Percentiles rank a stretch among this genome's conserved stretches.
phyloP scores from a whole-genome alignment of 2,888 invertebrate genomes.

The Protophormia terraenovae region DNA sequence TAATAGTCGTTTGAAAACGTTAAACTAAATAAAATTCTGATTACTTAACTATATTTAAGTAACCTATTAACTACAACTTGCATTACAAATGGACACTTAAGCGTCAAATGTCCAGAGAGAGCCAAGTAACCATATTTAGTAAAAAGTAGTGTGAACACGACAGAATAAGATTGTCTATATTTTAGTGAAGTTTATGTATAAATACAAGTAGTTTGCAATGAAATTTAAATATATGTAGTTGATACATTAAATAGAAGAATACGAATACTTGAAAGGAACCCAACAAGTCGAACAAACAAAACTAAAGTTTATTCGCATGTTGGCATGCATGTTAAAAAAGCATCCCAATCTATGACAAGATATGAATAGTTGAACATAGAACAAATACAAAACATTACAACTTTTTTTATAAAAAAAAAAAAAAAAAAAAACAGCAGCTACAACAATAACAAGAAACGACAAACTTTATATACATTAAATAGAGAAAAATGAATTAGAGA shows the following conservation, averaged over 20 bases:
- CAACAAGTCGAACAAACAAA: slow-evolving; percentile 19
- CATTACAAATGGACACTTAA: too few species aligned
- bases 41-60: too few species aligned
- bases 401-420: slow-evolving; percentile 12
- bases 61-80: too few species aligned
- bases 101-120: too few species aligned
- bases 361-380: slow-evolving; percentile 64
- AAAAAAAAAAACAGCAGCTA: slow-evolving; percentile 24
- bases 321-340: slow-evolving; percentile 59
- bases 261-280: slow-evolving; percentile 1
- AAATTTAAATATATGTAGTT: slow-evolving; percentile 34
- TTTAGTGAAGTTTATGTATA: too few species aligned
- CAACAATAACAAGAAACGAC: slow-evolving; percentile 8
- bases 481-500: slow-evolving; percentile 51
- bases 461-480: slow-evolving; percentile 28
- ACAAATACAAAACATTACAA: slow-evolving; percentile 65
- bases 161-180: too few species aligned
- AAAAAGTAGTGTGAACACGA: too few species aligned
- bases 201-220: slow-evolving; percentile 21
- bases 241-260: slow-evolving; percentile 48
- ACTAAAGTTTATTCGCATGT: slow-evolving; percentile 61
- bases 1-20: too few species aligned
- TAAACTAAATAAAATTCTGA: too few species aligned
- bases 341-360: slow-evolving; percentile 67
- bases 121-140: too few species aligned